Evolutionary conservation across 2,113 vertebrate genomes (phyloP).

Genomic region (Empidonax alnorum): DNA sequence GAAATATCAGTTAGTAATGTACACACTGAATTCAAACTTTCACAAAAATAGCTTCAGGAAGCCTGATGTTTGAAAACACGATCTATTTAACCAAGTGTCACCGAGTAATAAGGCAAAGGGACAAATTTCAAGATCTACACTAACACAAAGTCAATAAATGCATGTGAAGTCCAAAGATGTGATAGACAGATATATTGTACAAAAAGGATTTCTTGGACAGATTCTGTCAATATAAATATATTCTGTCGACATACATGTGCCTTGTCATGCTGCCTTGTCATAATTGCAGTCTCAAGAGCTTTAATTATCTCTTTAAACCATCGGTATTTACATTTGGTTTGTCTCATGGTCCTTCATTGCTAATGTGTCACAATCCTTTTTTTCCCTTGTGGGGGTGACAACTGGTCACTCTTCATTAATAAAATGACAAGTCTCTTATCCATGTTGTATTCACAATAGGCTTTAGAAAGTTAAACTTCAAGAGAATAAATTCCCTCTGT

Average conservation of each 20-base stretch:
- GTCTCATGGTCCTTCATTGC: conserved; percentile 77
- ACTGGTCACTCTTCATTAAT: conserved; percentile 85
- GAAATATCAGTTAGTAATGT: not conserved
- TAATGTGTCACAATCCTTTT: conserved; percentile 75
- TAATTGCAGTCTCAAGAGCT: conserved; percentile 84
- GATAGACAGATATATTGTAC: conserved; percentile 75
- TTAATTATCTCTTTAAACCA: conserved; percentile 86
- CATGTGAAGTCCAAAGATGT: conserved; percentile 68
- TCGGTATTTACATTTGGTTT: conserved; percentile 80
- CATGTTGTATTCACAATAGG: conserved; percentile 11
- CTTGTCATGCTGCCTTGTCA: conserved; percentile 77
- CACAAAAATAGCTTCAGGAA: not conserved
- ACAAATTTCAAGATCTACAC: conserved; percentile 38
- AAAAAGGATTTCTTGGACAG: conserved; percentile 72
- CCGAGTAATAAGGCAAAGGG: conserved; percentile 43
- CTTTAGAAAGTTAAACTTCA: conserved; percentile 67
- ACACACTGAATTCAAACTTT: not conserved
- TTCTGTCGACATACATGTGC: conserved; percentile 76
- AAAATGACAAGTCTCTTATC: conserved; percentile 74
- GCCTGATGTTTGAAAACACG: not conserved
- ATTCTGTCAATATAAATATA: conserved; percentile 81
- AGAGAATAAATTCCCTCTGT: conserved; percentile 53
- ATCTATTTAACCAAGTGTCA: conserved; percentile 54
- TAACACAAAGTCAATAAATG: conserved; percentile 78
- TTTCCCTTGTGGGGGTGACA: conserved; percentile 72